Conservation (phyloP, 2,797 vertebrate species). For the Malacoctenus gilli region DNA sequence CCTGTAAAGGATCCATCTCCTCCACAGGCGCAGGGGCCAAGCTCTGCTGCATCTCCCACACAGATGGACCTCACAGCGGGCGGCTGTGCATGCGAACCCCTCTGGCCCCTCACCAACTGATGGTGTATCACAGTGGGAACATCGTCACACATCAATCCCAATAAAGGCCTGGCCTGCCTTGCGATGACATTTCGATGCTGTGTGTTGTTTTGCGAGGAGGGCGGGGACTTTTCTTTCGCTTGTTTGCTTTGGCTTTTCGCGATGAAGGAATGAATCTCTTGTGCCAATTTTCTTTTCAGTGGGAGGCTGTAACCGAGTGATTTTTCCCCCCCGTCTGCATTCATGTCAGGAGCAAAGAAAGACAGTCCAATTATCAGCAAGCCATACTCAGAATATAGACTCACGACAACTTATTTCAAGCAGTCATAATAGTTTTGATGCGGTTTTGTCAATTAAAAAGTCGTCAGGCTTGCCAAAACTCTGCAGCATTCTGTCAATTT, state of each 20-base stretch:
- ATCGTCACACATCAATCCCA: slow-evolving; percentile 63
- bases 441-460: neutral
- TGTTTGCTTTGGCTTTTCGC: slow-evolving; percentile 52
- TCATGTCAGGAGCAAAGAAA: slow-evolving; percentile 20
- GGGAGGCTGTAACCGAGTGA: slow-evolving; percentile 20
- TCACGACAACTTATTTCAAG: slow-evolving; percentile 4
- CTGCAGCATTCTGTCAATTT: neutral
- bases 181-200: slow-evolving; percentile 59
- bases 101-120: slow-evolving; percentile 54
- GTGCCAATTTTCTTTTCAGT: slow-evolving; percentile 17
- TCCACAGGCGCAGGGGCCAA: slow-evolving; percentile 59
- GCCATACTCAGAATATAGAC: neutral
- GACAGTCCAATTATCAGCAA: slow-evolving; percentile 13
- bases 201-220: slow-evolving; percentile 38
- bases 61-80: slow-evolving; percentile 75
- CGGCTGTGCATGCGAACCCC: slow-evolving; percentile 48
- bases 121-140: slow-evolving; percentile 63
- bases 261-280: slow-evolving; percentile 17
- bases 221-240: slow-evolving; percentile 23
- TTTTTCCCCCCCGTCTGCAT: neutral
- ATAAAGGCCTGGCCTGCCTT: slow-evolving; percentile 51
- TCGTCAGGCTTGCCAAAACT: neutral
- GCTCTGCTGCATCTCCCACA: slow-evolving; percentile 54
- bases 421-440: neutral
- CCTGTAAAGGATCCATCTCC: slow-evolving; percentile 70